Percentiles rank a stretch among this genome's conserved stretches.
These are phyloP conservation scores for Harpagifer antarcticus DNA, from an alignment of 2,797 vertebrate genomes.

Conservation along the genomic window DNA sequence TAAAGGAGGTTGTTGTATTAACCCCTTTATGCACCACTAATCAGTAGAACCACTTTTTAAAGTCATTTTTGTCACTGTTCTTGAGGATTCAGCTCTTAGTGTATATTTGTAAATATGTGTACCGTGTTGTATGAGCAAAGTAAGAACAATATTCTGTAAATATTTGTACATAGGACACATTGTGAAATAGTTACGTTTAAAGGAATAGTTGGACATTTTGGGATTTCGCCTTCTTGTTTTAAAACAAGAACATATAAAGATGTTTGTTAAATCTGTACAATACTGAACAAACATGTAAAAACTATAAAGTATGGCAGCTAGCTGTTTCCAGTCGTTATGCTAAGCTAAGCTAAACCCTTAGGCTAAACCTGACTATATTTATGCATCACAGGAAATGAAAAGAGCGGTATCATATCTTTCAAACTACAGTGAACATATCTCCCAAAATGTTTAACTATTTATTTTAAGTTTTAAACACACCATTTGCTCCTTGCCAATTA, in stretches of 20 bases:
- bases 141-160: slow-evolving; percentile 25
- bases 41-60: no score
- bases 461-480: neutral
- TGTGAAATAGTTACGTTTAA: slow-evolving; percentile 7
- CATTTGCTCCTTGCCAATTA: neutral
- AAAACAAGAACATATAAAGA: no score
- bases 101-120: slow-evolving; percentile 34
- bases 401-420: neutral
- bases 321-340: no score
- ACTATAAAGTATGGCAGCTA: no score
- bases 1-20: no score
- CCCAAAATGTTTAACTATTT: neutral
- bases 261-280: no score
- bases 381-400: neutral
- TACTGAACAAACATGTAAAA: no score
- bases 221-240: no score
- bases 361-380: no score
- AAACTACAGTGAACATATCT: neutral
- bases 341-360: no score
- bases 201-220: slow-evolving; percentile 8
- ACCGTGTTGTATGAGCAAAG: neutral
- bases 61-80: neutral
- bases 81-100: neutral
- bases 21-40: no score
- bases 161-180: slow-evolving; percentile 28